phyloP scores from a whole-genome alignment of 1,140 invertebrate species.

The Oryctes rhinoceros region DNA sequence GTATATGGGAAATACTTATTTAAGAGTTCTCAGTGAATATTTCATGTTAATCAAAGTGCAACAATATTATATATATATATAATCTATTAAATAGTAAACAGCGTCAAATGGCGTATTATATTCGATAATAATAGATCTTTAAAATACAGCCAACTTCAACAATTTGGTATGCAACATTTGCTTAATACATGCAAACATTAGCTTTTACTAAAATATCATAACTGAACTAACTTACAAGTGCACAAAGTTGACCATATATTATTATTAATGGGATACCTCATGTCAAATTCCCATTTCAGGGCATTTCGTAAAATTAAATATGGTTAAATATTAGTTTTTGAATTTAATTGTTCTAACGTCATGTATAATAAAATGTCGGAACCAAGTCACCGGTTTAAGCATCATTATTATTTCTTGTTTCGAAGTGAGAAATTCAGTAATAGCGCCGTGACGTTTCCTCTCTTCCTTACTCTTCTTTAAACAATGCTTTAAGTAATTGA shows the following conservation, averaged over 20 bases:
- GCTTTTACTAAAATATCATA: not conserved
- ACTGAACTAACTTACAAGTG: not conserved
- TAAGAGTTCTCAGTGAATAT: not conserved
- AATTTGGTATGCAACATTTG: not conserved
- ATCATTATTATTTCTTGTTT: no score
- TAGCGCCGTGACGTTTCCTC: no score
- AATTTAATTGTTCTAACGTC: no score
- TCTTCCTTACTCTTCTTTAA: no score
- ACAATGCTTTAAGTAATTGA: no score
- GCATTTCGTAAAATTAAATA: not conserved
- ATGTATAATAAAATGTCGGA: no score
- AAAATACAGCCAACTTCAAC: slow-evolving; percentile 2
- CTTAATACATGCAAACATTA: not conserved
- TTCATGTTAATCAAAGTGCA: not conserved
- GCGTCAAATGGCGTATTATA: slow-evolving; percentile 1
- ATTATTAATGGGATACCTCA: not conserved
- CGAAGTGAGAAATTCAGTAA: no score
- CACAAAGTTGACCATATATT: not conserved
- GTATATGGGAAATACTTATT: no score
- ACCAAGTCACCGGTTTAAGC: no score
- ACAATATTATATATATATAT: slow-evolving; percentile 7
- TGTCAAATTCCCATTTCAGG: not conserved
- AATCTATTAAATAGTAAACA: slow-evolving; percentile 17
- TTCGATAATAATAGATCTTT: not conserved
- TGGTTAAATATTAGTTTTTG: no score